Base-by-base conservation (phyloP, 2,888 invertebrate genomes). In the Leptinotarsa tumamoca region DNA sequence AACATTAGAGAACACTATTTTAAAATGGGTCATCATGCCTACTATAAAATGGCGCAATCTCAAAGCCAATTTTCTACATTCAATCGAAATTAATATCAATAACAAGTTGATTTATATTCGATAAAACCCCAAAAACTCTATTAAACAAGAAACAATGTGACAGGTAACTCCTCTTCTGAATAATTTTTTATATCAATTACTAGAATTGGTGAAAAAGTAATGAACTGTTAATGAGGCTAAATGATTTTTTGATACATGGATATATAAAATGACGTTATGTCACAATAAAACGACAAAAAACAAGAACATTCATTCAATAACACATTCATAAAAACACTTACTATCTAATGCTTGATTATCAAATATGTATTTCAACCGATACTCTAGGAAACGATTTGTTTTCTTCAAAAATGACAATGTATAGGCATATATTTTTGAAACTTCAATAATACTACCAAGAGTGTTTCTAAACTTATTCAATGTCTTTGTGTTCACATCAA, bases 281-380 rank as follows among this genome's bases (percentile, higher is more conserved):
- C 58, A 67, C 27, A 74, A 67, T 68, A 73, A 72, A 73, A 76
- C 71, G 61, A 71, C 69, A 61, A 66, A 71, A 80, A 81, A 81
- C 82, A 73, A 76, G 71, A 80, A 76, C 80, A 76, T 80, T 80
- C 81, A 76, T 76, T 75, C 78, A 51, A 80, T 80, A 80, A 82
- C 80, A 79, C 79, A 81, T 79, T 79, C 78, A 78, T 79, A 80
- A 80, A 79, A 81, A 82, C 81, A 81, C 81, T 81, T 81, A 81
- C 73, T 73, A 78, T 49, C 79, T 82, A 81, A 77, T 68, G 74
- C 78, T 79, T 77, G 71, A 72, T 74, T 74, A 74, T 67, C 27
- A 54, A 67, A 66, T 77, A 74, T 27, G 68, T 54, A 61, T 63
- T 74, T 68, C 63, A 72, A 72, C 69, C 51, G 56, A 68, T 17